Evolutionary conservation across 1,140 invertebrate genomes (phyloP), one percentile per base, ranked within the genome.

Genomic region (Pseudomyrmex concolor): DNA sequence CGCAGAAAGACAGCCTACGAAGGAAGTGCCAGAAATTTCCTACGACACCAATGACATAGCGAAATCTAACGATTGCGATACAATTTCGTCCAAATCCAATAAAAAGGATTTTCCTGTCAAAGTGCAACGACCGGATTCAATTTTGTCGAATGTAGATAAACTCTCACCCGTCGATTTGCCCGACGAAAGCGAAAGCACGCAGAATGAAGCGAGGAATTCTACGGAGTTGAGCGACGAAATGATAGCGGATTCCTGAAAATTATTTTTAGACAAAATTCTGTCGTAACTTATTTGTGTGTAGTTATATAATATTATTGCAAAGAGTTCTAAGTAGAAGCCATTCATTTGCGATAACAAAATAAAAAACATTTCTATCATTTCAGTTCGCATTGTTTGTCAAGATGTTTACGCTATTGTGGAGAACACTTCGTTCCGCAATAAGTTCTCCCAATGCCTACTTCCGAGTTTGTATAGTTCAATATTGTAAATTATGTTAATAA

Each of bases 81-180:
- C 74, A 9, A 50, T 62, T 57, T 66, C 51, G 43, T 1, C 25
- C 19, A 15, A 43, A 67, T 8, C n/a, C 17, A 10, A 15, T 15
- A 50, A 57, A 66, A 17, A 78, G 7, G 68, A 78, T 51, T 12
- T 10, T 1, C 45, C 70, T 17, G 51, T 80, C 19, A 89, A 85
- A 34, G 48, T 45, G 13, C 87, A 83, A 71, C 57, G 13, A 15
- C 59, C 66, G 17, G 34, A 50, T 2, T 17, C 62, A 13, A 2
- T 80, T 48, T 48, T 78, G 19, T 76, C 86, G 8, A 88, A 88
- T 43, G 84, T 88, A 22, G 43, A 62, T 15, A 88, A 88, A 81
- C 0, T 83, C 3, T 12, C 15, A 0, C 57, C 63, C 15, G 54
- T 84, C 17, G 54, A 68, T 50, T 48, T 76, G 1, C 48, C 70